phyloP scores from a whole-genome alignment of 2,888 invertebrate species.

The Drosophila kambysellisi region DNA sequence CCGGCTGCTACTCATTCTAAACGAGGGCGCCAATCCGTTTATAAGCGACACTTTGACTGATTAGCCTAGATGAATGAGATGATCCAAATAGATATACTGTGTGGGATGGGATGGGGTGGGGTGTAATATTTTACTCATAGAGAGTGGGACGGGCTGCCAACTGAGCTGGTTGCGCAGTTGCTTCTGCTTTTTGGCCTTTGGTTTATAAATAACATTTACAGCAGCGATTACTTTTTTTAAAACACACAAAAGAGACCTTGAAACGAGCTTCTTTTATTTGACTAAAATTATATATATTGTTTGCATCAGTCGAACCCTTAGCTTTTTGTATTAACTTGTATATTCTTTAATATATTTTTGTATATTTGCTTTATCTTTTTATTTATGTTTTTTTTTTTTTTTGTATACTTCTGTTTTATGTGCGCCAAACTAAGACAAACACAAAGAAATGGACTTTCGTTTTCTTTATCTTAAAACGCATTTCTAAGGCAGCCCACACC shows the following conservation, averaged over 20 bases:
- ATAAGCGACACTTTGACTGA: slow-evolving; percentile 73
- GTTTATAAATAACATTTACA: slow-evolving; percentile 37
- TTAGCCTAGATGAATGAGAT: slow-evolving; percentile 32
- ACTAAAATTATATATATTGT: neutral
- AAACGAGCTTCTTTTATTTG: slow-evolving; percentile 37
- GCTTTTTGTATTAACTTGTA: slow-evolving; percentile 12
- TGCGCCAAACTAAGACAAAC: slow-evolving; percentile 38
- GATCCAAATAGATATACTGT: neutral
- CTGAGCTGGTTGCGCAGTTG: neutral
- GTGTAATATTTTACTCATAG: slow-evolving; percentile 43
- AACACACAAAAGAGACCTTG: slow-evolving; percentile 74
- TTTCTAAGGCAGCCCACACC: slow-evolving; percentile 52
- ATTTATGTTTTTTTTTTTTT: slow-evolving; percentile 42
- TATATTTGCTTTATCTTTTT: slow-evolving; percentile 39
- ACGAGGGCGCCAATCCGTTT: slow-evolving; percentile 80
- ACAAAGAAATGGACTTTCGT: slow-evolving; percentile 74
- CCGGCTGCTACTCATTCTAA: slow-evolving; percentile 77
- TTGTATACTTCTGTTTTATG: slow-evolving; percentile 42
- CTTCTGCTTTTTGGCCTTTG: slow-evolving; percentile 27
- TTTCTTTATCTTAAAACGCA: slow-evolving; percentile 69
- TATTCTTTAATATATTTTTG: slow-evolving; percentile 34
- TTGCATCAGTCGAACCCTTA: slow-evolving; percentile 3
- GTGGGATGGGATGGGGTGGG: neutral
- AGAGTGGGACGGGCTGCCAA: slow-evolving; percentile 53
- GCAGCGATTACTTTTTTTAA: slow-evolving; percentile 71